Percentiles rank a stretch among this genome's conserved stretches.
phyloP scores from a whole-genome alignment of 2,888 invertebrate species.

The Drosophila meridionalis region DNA sequence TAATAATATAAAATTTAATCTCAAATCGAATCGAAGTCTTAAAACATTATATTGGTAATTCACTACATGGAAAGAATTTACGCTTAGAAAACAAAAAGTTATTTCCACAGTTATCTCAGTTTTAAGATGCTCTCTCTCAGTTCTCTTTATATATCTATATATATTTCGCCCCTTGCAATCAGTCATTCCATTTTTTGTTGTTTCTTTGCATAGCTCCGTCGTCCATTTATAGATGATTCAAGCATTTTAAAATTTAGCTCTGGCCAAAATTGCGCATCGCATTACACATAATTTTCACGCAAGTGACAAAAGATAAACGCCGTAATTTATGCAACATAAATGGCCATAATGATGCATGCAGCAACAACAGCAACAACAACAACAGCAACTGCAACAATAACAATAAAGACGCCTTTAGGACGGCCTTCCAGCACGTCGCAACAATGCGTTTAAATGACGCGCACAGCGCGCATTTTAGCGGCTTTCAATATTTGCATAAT shows the following conservation, averaged over 20 bases:
- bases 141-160: no score
- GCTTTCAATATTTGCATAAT: constrained; percentile 80
- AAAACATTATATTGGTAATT: no score
- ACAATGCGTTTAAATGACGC: constrained; percentile 71
- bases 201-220: neutral
- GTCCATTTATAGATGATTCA: constrained; percentile 5
- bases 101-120: no score
- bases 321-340: constrained; percentile 81
- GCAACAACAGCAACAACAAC: constrained; percentile 40
- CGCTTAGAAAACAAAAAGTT: no score
- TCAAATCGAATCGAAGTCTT: no score
- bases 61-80: no score
- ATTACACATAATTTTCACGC: constrained; percentile 44
- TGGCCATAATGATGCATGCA: constrained; percentile 63
- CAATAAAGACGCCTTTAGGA: constrained; percentile 17
- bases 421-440: constrained; percentile 42
- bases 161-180: neutral
- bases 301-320: constrained; percentile 64
- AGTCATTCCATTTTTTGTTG: neutral
- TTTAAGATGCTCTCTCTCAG: no score
- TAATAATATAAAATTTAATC: no score
- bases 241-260: constrained; percentile 11
- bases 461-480: constrained; percentile 80
- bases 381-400: constrained; percentile 10
- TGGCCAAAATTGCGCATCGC: constrained; percentile 5